phyloP scores from a whole-genome alignment of 2,113 vertebrate genomes.

The Bubalus kerabau region DNA sequence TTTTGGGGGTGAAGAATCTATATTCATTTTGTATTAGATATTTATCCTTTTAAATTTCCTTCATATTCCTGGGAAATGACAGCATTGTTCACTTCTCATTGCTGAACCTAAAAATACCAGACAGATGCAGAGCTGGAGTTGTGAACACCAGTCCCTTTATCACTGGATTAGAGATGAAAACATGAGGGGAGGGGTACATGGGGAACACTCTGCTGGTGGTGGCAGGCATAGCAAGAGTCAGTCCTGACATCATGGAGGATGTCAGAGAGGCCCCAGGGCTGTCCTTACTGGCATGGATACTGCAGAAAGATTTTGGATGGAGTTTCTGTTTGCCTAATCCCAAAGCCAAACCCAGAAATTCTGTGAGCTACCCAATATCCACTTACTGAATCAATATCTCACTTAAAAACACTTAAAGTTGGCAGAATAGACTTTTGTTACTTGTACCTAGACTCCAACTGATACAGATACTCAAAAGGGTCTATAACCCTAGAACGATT shows the following conservation, averaged over 20 bases:
- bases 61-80: not conserved
- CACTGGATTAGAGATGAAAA: not conserved
- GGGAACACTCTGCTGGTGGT: not conserved
- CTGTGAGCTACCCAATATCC: not conserved
- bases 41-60: not conserved
- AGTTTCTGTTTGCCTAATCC: not conserved
- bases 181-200: rapidly evolving
- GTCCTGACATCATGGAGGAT: not conserved
- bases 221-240: not conserved
- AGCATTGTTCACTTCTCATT: not conserved
- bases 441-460: not conserved
- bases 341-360: not conserved
- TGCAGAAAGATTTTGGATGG: not conserved
- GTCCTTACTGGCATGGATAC: not conserved
- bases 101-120: not conserved
- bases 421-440: not conserved
- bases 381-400: not conserved
- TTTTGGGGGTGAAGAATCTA: not conserved
- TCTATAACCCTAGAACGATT: not conserved
- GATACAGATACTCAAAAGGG: not conserved
- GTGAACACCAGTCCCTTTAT: not conserved
- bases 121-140: not conserved
- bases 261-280: not conserved
- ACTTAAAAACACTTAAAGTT: not conserved
- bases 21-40: not conserved